Evolutionary conservation across 2,113 vertebrate genomes (phyloP).

Genomic region (Trematomus loennbergii): DNA sequence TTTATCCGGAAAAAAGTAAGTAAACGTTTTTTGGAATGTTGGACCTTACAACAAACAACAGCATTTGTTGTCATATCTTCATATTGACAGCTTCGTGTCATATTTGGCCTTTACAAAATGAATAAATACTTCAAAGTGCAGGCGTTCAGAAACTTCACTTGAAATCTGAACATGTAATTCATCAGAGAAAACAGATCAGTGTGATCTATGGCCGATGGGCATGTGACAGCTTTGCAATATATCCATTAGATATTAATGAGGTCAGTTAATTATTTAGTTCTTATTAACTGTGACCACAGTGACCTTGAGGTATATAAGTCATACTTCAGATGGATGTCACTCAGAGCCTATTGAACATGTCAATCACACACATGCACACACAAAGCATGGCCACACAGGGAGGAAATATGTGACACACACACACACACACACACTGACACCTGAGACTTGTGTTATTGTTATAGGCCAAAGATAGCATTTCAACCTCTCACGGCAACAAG

Average conservation of each 20-base stretch:
- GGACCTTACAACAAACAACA: too few relatives aligned
- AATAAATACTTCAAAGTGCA: too few relatives aligned
- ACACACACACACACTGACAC: slow-evolving; percentile 43
- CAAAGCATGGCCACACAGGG: background rate
- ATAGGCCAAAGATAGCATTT: slow-evolving; percentile 16
- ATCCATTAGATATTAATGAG: slow-evolving; percentile 59
- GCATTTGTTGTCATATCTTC: too few relatives aligned
- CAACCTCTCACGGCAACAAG: slow-evolving; percentile 8
- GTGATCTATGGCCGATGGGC: slow-evolving; percentile 2
- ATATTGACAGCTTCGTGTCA: too few relatives aligned
- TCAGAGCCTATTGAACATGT: background rate
- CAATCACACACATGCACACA: slow-evolving; percentile 8
- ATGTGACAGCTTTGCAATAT: slow-evolving; percentile 23
- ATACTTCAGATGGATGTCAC: slow-evolving; percentile 20
- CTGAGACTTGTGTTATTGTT: slow-evolving; percentile 43
- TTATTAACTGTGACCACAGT: slow-evolving; percentile 14
- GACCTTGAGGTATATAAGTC: slow-evolving; percentile 36
- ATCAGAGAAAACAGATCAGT: background rate
- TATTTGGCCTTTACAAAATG: too few relatives aligned
- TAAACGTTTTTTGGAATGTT: too few relatives aligned
- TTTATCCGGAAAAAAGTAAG: too few relatives aligned
- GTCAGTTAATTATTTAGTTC: slow-evolving; percentile 63
- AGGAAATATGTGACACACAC: slow-evolving; percentile 7
- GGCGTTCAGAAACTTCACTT: too few relatives aligned
- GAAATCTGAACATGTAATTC: too few relatives aligned